These are phyloP conservation scores for Stomatorhinus ivindoensis DNA, from an alignment of 2,113 vertebrate species.

Conservation along the genomic window DNA sequence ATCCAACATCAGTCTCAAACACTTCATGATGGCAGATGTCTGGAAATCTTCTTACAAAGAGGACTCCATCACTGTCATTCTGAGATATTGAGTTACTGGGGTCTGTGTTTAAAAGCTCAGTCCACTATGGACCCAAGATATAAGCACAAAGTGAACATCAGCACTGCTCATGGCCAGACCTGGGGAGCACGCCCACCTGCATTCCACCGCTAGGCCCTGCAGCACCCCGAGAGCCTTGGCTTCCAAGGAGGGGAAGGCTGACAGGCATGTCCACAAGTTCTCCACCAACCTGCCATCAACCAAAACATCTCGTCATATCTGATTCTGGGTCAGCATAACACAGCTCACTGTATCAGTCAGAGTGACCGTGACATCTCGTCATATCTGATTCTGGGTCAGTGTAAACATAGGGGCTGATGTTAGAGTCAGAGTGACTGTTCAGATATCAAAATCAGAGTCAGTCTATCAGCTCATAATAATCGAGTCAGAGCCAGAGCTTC, in stretches of 20 bases:
- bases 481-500: not conserved
- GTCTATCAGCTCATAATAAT: not conserved
- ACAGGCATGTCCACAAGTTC: conserved; percentile 60
- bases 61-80: not conserved
- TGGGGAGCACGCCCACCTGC: conserved; percentile 58
- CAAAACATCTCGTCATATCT: not conserved
- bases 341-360: not conserved
- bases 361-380: not conserved
- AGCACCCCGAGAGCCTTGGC: conserved; percentile 58
- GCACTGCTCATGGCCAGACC: not conserved
- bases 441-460: not conserved
- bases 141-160: not conserved
- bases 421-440: not conserved
- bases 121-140: not conserved
- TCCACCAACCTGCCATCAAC: conserved; percentile 64
- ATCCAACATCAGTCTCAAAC: not conserved
- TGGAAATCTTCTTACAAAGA: not conserved
- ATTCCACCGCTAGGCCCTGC: conserved; percentile 58
- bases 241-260: conserved; percentile 44
- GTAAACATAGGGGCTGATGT: not conserved
- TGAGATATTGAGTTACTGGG: not conserved
- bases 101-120: not conserved
- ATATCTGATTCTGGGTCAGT: not conserved
- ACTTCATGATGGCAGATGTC: not conserved
- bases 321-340: not conserved